These are phyloP conservation scores for Epiblema foenella DNA, from an alignment of 2,888 invertebrate genomes.

Conservation along the genomic window DNA sequence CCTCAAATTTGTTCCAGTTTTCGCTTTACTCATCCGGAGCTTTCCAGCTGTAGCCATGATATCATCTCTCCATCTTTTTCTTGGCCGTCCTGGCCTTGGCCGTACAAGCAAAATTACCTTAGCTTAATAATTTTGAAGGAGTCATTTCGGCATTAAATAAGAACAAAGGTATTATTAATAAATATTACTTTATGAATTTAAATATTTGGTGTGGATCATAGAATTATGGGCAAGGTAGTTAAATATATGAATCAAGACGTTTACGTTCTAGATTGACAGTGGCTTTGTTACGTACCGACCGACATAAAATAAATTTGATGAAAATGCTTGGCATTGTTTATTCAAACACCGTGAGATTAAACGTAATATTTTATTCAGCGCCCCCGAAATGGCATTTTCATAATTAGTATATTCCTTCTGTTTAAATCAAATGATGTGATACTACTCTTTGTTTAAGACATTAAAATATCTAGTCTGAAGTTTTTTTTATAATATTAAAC, in stretches of 20 bases:
- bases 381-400: constrained; percentile 21
- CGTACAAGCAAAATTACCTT: background rate
- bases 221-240: constrained; percentile 33
- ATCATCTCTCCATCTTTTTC: no score
- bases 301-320: constrained; percentile 52
- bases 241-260: constrained; percentile 39
- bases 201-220: constrained; percentile 10
- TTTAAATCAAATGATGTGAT: background rate
- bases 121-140: background rate
- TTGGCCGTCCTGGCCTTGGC: no score
- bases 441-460: background rate
- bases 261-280: constrained; percentile 41
- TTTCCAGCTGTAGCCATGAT: no score
- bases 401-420: constrained; percentile 14
- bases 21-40: no score
- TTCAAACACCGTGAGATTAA: constrained; percentile 19
- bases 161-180: background rate
- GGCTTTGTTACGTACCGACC: constrained; percentile 40
- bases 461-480: background rate
- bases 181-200: constrained; percentile 4
- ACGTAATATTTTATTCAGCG: constrained; percentile 28
- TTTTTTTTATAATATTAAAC: background rate
- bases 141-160: no score
- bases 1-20: no score
- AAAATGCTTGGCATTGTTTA: constrained; percentile 45